Conservation (phyloP, 1,140 invertebrate genomes). For the Tetramorium simillimum region DNA sequence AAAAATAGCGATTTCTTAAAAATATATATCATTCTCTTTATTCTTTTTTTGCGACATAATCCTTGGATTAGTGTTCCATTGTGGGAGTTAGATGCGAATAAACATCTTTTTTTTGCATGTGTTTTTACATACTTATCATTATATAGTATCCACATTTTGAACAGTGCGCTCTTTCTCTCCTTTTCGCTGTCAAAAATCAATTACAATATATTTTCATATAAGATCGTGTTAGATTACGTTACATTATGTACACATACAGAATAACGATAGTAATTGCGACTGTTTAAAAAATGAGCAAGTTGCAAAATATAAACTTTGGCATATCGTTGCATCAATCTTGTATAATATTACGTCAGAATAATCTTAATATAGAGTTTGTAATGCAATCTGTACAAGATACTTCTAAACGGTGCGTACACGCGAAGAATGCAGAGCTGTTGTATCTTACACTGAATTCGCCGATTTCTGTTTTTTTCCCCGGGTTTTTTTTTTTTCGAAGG, state of each 20-base stretch:
- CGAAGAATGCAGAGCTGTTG: constrained; percentile 55
- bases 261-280: constrained; percentile 61
- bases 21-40: constrained; percentile 81
- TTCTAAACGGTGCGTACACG: constrained; percentile 59
- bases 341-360: constrained; percentile 63
- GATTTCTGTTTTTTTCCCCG: background rate
- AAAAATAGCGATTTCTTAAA: constrained; percentile 73
- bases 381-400: constrained; percentile 68
- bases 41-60: constrained; percentile 76
- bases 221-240: constrained; percentile 66
- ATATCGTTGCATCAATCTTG: constrained; percentile 70
- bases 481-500: constrained; percentile 15
- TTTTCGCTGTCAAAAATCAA: constrained; percentile 63
- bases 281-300: constrained; percentile 67
- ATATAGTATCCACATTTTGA: constrained; percentile 64
- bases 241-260: constrained; percentile 73
- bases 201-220: constrained; percentile 68
- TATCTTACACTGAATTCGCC: constrained; percentile 32
- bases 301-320: constrained; percentile 72
- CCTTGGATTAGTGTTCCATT: constrained; percentile 72
- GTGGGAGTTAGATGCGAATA: constrained; percentile 68
- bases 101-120: constrained; percentile 65
- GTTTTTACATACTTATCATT: constrained; percentile 76
- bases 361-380: constrained; percentile 53
- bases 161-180: constrained; percentile 61